Evolutionary conservation across 2,888 invertebrate genomes (phyloP), one percentile per base, ranked within the genome.

Genomic region (Macaria liturata): DNA sequence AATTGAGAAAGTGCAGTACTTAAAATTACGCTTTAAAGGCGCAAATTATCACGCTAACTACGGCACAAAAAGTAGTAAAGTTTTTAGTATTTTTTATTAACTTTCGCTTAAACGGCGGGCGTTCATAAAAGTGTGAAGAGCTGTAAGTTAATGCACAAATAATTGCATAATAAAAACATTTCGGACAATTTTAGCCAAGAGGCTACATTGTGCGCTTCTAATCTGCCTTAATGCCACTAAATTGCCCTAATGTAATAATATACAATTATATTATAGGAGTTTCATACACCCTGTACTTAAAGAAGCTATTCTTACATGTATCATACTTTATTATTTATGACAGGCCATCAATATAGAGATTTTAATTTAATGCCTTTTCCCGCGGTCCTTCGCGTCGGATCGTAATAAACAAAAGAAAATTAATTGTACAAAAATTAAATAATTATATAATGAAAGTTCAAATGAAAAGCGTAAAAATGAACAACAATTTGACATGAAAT

Each of bases 71-170:
- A 65, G 56, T 60, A 53, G 49, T 53, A 62, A 65, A 64, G 57
- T 55, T 20, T 20, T 20, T 20, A 20, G 20, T 20, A 20, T 20
- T 20, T 20, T 20, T 20, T 20, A 20, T 20, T 20, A 20, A 75
- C 75, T 77, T 78, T 78, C 77, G 66, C 70, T 72, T 64, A 67
- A 64, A 64, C 65, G 64, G 49, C 31, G 42, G 54, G 61, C 62
- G 67, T 65, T 62, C 32, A 39, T 62, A 66, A 68, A 73, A 70
- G 63, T 68, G 62, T 65, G 63, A 68, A 74, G 68, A 59, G 55
- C 59, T 53, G 32, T 47, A 66, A 73, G 75, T 66, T 79, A 78
- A 77, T 78, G 75, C 57, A 67, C 60, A 76, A 71, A 78, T 80
- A 80, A 78, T 78, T 71, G 74, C 67, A 56, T 69, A 66, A 68